Conservation (phyloP, 2,888 invertebrate genomes). For the Drosophila prolongata region DNA sequence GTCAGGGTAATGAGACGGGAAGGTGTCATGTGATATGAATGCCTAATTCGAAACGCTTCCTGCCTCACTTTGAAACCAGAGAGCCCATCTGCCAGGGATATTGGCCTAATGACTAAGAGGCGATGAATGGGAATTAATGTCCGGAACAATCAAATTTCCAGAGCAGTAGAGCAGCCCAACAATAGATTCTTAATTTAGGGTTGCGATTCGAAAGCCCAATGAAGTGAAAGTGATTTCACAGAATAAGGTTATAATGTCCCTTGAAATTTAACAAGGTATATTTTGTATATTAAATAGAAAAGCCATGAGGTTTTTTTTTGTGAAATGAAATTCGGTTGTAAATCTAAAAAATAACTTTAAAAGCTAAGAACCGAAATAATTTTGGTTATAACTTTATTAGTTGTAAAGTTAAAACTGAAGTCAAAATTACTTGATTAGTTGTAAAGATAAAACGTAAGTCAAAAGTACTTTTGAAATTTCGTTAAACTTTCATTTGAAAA, state of each 20-base stretch:
- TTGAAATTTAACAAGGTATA: background rate
- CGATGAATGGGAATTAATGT: slow-evolving; percentile 37
- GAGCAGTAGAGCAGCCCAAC: slow-evolving; percentile 5
- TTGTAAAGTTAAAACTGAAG: too few species aligned
- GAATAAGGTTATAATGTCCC: background rate
- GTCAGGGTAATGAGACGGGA: slow-evolving; percentile 55
- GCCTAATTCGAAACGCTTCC: slow-evolving; percentile 54
- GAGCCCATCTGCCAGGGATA: slow-evolving; percentile 10
- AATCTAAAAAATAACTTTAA: too few species aligned
- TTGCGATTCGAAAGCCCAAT: background rate
- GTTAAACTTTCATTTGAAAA: too few species aligned
- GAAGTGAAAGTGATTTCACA: slow-evolving; percentile 1
- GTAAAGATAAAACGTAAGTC: too few species aligned
- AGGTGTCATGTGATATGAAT: slow-evolving; percentile 72
- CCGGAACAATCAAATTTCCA: slow-evolving; percentile 18
- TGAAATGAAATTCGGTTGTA: too few species aligned
- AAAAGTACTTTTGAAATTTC: too few species aligned
- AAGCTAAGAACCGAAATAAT: too few species aligned
- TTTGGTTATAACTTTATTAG: too few species aligned
- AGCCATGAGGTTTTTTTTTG: too few species aligned
- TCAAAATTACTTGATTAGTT: too few species aligned
- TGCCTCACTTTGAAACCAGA: slow-evolving; percentile 30
- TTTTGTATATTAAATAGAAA: background rate
- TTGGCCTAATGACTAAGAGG: slow-evolving; percentile 33
- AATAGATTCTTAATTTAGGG: slow-evolving; percentile 13